These are phyloP conservation scores for Heliconius melpomene DNA, from an alignment of 1,140 invertebrate genomes.

Conservation along the genomic window DNA sequence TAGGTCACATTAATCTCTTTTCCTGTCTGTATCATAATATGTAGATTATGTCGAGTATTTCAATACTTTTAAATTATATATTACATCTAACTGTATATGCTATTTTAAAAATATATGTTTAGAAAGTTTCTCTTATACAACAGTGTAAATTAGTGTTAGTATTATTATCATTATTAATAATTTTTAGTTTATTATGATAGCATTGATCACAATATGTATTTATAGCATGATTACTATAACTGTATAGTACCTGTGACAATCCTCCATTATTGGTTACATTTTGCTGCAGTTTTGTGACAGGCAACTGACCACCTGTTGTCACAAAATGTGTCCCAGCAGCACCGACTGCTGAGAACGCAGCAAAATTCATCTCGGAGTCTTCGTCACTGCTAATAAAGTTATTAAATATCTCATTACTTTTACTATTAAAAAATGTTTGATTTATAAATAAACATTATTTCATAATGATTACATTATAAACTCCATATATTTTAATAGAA, in stretches of 20 bases:
- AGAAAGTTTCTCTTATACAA: too few relatives aligned
- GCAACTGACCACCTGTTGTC: constrained; percentile 66
- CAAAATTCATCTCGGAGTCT: constrained; percentile 74
- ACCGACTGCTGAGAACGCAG: constrained; percentile 63
- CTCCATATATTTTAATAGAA: too few relatives aligned
- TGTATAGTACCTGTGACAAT: constrained; percentile 50
- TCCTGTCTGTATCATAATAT: background rate
- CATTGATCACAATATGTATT: background rate
- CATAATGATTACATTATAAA: background rate
- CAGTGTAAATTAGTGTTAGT: too few relatives aligned
- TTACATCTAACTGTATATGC: background rate
- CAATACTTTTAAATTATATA: background rate
- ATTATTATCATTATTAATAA: too few relatives aligned
- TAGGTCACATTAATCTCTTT: background rate
- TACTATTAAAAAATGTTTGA: too few relatives aligned
- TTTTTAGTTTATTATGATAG: background rate
- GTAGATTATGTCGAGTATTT: background rate
- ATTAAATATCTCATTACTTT: background rate
- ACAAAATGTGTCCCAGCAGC: constrained; percentile 67
- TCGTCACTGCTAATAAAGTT: constrained; percentile 57
- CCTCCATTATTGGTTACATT: constrained; percentile 68
- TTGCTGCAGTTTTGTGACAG: constrained; percentile 69
- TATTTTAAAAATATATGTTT: background rate
- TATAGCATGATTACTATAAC: background rate
- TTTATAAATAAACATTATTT: background rate